phyloP scores from a whole-genome alignment of 2,888 invertebrate genomes.

The Xanthostigma xanthostigma region DNA sequence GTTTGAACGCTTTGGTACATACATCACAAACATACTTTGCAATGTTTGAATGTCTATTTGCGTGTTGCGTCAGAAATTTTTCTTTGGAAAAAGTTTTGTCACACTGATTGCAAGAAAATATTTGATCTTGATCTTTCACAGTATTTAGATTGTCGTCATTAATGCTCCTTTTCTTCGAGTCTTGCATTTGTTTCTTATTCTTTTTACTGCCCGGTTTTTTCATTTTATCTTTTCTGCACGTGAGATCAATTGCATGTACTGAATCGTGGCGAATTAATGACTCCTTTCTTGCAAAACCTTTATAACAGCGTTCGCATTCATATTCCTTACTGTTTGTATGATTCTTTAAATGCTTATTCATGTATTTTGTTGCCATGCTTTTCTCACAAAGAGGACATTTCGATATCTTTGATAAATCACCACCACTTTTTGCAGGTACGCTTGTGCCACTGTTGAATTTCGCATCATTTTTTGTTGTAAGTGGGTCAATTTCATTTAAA shows the following conservation, averaged over 20 bases:
- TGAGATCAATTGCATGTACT: constrained; percentile 8
- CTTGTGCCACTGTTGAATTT: no score
- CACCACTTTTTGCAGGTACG: no score
- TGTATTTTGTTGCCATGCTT: no score
- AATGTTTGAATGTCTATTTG: no score
- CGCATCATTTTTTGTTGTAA: no score
- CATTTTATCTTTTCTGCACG: constrained; percentile 15
- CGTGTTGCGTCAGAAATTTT: no score
- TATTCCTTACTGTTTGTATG: neutral
- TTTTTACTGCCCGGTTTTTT: constrained; percentile 13
- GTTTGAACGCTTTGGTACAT: constrained; percentile 1
- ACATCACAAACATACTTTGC: neutral
- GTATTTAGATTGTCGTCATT: constrained; percentile 18
- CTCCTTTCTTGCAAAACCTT: neutral
- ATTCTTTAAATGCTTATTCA: neutral
- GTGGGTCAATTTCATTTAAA: no score
- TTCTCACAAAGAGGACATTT: no score
- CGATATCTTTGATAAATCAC: no score
- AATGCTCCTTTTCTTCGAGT: neutral
- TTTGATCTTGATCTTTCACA: constrained; percentile 12
- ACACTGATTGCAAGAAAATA: no score
- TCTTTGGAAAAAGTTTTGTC: no score
- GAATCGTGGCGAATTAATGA: neutral
- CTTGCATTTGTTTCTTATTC: constrained; percentile 8
- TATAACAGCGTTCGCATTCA: neutral